Conservation (phyloP, 2,888 invertebrate species). For the Dicyrtoma fusca region DNA sequence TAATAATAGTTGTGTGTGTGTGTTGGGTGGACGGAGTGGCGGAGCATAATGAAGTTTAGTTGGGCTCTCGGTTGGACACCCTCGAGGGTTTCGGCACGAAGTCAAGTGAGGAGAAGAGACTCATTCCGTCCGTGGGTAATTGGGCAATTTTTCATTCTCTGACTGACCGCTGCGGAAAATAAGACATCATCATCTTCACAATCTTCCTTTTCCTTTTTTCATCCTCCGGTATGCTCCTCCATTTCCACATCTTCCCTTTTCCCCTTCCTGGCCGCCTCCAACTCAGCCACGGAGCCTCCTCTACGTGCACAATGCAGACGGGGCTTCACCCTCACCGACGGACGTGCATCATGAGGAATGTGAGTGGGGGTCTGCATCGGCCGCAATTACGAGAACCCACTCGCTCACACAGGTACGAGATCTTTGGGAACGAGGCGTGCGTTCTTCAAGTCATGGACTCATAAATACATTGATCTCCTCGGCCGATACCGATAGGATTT, state of each 20-base stretch:
- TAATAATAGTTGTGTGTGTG: not conserved
- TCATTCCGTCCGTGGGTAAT: conserved; percentile 49
- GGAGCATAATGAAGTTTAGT: conserved; percentile 35
- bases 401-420: too few relatives aligned
- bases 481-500: too few relatives aligned
- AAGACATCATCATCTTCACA: conserved; percentile 50
- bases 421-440: too few relatives aligned
- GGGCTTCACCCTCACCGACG: too few relatives aligned
- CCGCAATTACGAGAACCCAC: too few relatives aligned
- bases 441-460: too few relatives aligned
- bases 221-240: not conserved
- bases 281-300: not conserved
- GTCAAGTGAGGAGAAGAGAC: conserved; percentile 39
- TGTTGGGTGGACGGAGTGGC: not conserved
- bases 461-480: too few relatives aligned
- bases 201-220: conserved; percentile 18
- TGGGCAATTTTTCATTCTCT: conserved; percentile 53
- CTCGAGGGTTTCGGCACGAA: conserved; percentile 45
- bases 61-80: conserved; percentile 40
- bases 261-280: not conserved
- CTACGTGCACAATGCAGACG: too few relatives aligned
- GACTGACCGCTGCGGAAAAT: conserved; percentile 51
- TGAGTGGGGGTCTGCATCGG: too few relatives aligned
- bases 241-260: not conserved
- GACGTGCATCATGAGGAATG: too few relatives aligned